Base-by-base conservation (phyloP, 1,140 invertebrate genomes). In the Temnothorax longispinosus region DNA sequence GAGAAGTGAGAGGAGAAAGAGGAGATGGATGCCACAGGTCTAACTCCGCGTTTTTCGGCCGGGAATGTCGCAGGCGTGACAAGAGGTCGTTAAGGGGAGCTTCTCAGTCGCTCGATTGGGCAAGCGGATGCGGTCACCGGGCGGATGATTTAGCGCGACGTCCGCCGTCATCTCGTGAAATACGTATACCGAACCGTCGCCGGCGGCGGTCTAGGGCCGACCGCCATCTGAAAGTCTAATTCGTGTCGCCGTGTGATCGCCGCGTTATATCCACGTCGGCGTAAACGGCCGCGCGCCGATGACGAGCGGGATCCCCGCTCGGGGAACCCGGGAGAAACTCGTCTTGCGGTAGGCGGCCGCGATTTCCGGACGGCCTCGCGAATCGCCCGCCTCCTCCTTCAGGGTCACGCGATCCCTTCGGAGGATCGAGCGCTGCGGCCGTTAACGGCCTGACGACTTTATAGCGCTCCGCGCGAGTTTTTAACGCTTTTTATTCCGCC, bases 111-210 rank as follows among this genome's bases (percentile, higher is more conserved):
- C 67, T 47, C 89, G 91, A 93, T 92, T 93, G 92, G 88, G 90
- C 89, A 90, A 93, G 92, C 91, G 93, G 93, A 94, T 93, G 90
- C 92, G 92, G 91, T 93, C 93, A 89, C 91, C 93, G 80, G 89
- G 89, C 90, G 87, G 86, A 90, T 93, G 92, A 94, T 94, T 94
- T 93, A 94, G 69, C 88, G 86, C 88, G 88, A 89, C 85, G 86
- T 87, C 38, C 77, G 82, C 87, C 88, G 90, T 92, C 92, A 92
- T 92, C 89, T 88, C 80, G 86, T 90, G 89, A 92, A 90, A 91
- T 91, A 91, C 89, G 87, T 82, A 82, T 82, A 82, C 81, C 87
- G 86, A 82, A 27, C 52, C 74, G 87, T 27, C 76, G 81, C 89
- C 64, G 76, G 47, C 65, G 54, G 54, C 56, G 47, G 78, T n/a